Conservation (phyloP, 1,140 invertebrate genomes). For the Brachionus asplanchnoidis region DNA sequence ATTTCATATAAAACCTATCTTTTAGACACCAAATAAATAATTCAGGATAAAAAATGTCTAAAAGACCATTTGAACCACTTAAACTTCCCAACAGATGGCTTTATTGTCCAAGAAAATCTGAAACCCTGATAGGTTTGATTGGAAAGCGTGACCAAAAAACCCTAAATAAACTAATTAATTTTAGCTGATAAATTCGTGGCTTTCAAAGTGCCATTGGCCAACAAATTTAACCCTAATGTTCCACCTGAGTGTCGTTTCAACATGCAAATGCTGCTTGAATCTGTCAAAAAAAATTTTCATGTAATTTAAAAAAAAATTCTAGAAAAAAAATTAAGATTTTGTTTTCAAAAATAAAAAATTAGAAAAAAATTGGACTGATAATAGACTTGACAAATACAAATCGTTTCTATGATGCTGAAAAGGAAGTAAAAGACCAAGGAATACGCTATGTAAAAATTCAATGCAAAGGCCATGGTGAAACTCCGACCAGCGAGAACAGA, state of each 20-base stretch:
- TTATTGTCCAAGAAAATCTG: constrained; percentile 77
- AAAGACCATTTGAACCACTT: constrained; percentile 14
- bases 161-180: constrained; percentile 52
- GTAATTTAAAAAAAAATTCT: constrained; percentile 55
- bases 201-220: constrained; percentile 83
- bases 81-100: constrained; percentile 80
- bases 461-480: constrained; percentile 67
- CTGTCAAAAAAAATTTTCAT: constrained; percentile 61
- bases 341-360: constrained; percentile 8
- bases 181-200: constrained; percentile 63
- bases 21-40: not conserved
- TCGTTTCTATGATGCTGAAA: constrained; percentile 78
- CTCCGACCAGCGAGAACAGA: constrained; percentile 67
- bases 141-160: too few relatives aligned
- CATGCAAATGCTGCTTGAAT: constrained; percentile 69
- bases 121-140: constrained; percentile 67
- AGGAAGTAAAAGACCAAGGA: constrained; percentile 69
- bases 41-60: not conserved
- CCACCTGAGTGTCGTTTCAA: constrained; percentile 72
- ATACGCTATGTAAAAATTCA: constrained; percentile 75
- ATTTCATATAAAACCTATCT: not conserved
- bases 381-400: constrained; percentile 91
- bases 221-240: constrained; percentile 72
- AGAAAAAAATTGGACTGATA: constrained; percentile 85
- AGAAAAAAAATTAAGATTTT: not conserved